phyloP scores from a whole-genome alignment of 2,888 invertebrate genomes.

The Drosophila fungiperda region DNA sequence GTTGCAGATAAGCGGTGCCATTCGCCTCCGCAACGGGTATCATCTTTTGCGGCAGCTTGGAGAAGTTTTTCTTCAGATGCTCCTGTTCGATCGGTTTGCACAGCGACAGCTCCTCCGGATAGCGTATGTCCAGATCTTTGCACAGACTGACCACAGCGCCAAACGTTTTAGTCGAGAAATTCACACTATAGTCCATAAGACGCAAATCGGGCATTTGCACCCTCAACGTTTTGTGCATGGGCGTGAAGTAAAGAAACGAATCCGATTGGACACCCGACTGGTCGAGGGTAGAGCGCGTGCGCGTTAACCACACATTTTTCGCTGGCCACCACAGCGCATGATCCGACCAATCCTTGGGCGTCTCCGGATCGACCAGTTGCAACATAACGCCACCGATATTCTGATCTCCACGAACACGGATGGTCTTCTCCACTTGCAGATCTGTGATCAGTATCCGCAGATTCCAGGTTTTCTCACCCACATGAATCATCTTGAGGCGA shows the following conservation, averaged over 20 bases:
- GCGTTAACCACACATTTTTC: constrained; percentile 96
- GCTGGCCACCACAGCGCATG: constrained; percentile 99
- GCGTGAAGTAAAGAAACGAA: constrained; percentile 96
- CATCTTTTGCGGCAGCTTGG: constrained; percentile 87
- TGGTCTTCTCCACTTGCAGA: constrained; percentile 94
- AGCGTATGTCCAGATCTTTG: constrained; percentile 95
- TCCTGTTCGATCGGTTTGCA: constrained; percentile 93
- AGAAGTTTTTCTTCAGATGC: constrained; percentile 94
- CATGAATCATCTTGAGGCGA: constrained; percentile 85
- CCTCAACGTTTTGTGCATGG: constrained; percentile 97
- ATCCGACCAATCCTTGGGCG: constrained; percentile 99
- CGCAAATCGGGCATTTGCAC: constrained; percentile 97
- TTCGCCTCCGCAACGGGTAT: constrained; percentile 81
- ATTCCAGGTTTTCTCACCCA: constrained; percentile 98
- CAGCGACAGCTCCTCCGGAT: constrained; percentile 98
- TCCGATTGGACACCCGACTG: constrained; percentile 99
- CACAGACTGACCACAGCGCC: constrained; percentile 95
- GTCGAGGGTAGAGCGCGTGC: constrained; percentile 97
- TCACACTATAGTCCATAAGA: constrained; percentile 95
- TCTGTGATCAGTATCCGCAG: constrained; percentile 97
- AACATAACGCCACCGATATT: constrained; percentile 99
- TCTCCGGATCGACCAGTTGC: constrained; percentile 97
- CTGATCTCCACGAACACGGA: constrained; percentile 97
- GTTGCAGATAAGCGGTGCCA: constrained; percentile 83
- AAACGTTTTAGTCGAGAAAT: constrained; percentile 53